A percentile compares a stretch with the other conserved stretches of the same genome.
Evolutionary conservation across 64 coral and sea anemone species (phyloP).

Genomic region (Hydrozoanthus tunicans): DNA sequence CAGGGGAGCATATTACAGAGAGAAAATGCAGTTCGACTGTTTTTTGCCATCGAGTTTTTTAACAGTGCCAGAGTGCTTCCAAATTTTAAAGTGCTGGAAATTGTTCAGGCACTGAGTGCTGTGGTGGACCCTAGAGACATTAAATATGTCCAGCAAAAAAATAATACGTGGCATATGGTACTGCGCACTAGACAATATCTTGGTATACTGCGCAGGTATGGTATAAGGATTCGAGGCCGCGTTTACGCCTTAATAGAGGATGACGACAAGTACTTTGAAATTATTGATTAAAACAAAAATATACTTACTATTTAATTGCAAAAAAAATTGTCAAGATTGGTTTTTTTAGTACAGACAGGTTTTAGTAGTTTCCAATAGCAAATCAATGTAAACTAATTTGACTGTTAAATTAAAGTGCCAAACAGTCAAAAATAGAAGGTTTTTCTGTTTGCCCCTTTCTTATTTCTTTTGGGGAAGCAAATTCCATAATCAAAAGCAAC

Average conservation of each 20-base stretch:
- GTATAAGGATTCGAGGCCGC: constrained; percentile 77
- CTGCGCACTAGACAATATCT: constrained; percentile 69
- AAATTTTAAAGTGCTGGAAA: constrained; percentile 85
- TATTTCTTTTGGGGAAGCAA: too few relatives aligned
- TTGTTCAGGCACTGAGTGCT: constrained; percentile 67
- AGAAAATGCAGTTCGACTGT: constrained; percentile 80
- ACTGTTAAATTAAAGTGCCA: too few relatives aligned
- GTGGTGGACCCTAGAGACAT: constrained; percentile 65
- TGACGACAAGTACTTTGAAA: constrained; percentile 70
- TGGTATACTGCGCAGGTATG: constrained; percentile 30
- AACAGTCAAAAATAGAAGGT: too few relatives aligned
- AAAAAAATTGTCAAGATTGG: too few relatives aligned
- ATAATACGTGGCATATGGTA: constrained; percentile 85
- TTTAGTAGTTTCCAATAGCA: too few relatives aligned
- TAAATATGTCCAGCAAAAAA: constrained; percentile 83
- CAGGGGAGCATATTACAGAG: background rate
- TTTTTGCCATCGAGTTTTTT: constrained; percentile 85
- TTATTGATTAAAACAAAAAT: background rate
- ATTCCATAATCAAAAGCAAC: too few relatives aligned
- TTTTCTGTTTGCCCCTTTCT: too few relatives aligned
- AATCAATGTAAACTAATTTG: too few relatives aligned
- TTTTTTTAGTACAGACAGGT: too few relatives aligned
- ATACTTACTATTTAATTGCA: too few relatives aligned
- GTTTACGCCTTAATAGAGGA: constrained; percentile 77
- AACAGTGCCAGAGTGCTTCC: constrained; percentile 70